Percentiles rank a stretch among this genome's conserved stretches.
phyloP scores from a whole-genome alignment of 2,797 vertebrate genomes.

The Borostomias antarcticus region DNA sequence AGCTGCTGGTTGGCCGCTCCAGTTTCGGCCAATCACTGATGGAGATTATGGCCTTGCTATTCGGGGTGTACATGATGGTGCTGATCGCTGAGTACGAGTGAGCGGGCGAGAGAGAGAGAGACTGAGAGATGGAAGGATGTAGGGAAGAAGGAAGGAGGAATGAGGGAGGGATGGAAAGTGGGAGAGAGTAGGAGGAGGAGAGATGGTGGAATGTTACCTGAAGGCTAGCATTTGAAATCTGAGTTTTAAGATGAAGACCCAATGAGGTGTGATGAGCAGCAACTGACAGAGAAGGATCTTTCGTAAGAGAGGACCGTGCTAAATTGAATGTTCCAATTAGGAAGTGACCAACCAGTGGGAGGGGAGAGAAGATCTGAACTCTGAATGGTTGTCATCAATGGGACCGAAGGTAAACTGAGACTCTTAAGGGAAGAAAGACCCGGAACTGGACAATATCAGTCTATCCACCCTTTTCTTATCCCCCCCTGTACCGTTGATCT shows the following conservation, averaged over 20 bases:
- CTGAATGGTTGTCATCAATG: not conserved
- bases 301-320: not conserved
- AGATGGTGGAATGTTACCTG: not conserved
- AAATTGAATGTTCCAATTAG: not conserved
- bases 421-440: not conserved
- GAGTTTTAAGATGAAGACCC: not conserved
- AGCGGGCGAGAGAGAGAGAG: slow-evolving; percentile 34
- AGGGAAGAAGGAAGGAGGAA: not conserved
- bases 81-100: slow-evolving; percentile 90
- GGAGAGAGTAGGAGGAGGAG: not conserved
- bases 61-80: slow-evolving; percentile 91
- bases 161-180: not conserved
- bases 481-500: not conserved
- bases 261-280: not conserved
- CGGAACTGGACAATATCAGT: not conserved
- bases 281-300: not conserved
- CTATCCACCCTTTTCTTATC: not conserved
- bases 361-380: not conserved
- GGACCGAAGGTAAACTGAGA: not conserved
- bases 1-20: slow-evolving; percentile 84
- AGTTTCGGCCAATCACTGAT: slow-evolving; percentile 83
- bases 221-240: not conserved
- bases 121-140: not conserved
- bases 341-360: not conserved
- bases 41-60: slow-evolving; percentile 85